Conservation (phyloP, 2,888 invertebrate genomes). For the Camponotus fellah region DNA sequence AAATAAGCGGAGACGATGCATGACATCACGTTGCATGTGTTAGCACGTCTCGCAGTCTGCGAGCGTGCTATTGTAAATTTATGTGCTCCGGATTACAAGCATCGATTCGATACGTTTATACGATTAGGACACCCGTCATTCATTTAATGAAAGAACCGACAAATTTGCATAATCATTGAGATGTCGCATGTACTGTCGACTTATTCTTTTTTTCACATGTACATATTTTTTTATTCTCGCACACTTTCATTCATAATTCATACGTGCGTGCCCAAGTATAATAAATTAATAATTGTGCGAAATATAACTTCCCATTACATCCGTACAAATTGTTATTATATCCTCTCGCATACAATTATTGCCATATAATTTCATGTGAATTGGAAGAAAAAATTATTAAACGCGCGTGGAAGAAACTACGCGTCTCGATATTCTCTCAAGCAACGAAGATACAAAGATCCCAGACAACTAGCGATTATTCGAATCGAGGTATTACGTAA, state of each 20-base stretch:
- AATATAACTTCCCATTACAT: neutral
- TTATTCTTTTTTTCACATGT: no score
- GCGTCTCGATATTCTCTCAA: neutral
- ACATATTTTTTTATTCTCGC: neutral
- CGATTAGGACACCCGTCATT: neutral
- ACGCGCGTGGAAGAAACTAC: neutral
- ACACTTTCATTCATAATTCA: neutral
- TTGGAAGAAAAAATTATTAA: constrained; percentile 10
- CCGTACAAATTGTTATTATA: neutral
- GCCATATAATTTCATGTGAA: neutral
- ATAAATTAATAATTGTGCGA: constrained; percentile 7
- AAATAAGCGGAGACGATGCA: constrained; percentile 77
- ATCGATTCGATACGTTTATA: constrained; percentile 27
- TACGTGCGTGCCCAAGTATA: neutral
- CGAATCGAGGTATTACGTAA: constrained; percentile 29
- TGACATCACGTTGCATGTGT: constrained; percentile 69
- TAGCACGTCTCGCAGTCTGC: constrained; percentile 39
- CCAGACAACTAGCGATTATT: constrained; percentile 10
- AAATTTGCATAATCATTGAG: constrained; percentile 10
- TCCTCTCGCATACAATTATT: constrained; percentile 4
- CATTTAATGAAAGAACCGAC: constrained; percentile 16
- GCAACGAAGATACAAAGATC: neutral
- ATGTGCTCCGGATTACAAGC: constrained; percentile 54
- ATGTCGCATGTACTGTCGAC: neutral
- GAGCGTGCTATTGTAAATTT: constrained; percentile 39